Conservation (phyloP, 2,888 invertebrate species). For the Acleris literana region DNA sequence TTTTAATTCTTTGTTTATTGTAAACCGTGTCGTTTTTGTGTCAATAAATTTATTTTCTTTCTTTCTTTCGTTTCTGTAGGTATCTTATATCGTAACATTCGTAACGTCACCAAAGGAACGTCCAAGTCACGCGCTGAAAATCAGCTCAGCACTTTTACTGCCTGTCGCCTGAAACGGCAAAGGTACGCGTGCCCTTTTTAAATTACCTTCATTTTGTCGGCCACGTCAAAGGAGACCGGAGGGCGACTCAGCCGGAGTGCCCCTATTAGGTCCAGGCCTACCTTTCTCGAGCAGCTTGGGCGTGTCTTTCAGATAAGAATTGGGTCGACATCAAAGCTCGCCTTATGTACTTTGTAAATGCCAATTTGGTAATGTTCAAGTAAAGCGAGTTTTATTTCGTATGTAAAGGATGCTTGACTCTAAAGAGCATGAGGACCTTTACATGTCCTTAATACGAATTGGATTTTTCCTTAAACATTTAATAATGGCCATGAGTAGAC, state of each 20-base stretch:
- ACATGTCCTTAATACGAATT: background rate
- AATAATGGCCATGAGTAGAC: background rate
- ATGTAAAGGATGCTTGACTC: conserved; percentile 28
- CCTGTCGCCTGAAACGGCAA: conserved; percentile 8
- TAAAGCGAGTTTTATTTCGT: conserved; percentile 30
- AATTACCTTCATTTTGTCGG: conserved; percentile 73
- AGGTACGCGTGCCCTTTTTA: conserved; percentile 56
- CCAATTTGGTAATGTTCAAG: conserved; percentile 34
- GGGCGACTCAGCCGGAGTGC: conserved; percentile 65
- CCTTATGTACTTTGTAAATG: conserved; percentile 34
- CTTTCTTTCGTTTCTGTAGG: too few relatives aligned
- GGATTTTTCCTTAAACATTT: background rate
- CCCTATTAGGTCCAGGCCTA: conserved; percentile 75
- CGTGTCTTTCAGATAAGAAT: conserved; percentile 80
- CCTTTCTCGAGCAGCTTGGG: conserved; percentile 69
- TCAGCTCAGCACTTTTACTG: conserved; percentile 18
- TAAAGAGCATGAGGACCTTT: conserved; percentile 9
- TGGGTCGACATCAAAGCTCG: conserved; percentile 76
- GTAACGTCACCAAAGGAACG: background rate
- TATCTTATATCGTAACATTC: background rate
- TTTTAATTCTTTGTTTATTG: too few relatives aligned
- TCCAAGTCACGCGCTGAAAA: conserved; percentile 11
- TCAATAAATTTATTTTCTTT: too few relatives aligned
- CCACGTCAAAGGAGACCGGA: conserved; percentile 64
- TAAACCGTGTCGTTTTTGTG: too few relatives aligned